phyloP scores from a whole-genome alignment of 2,113 vertebrate genomes.

The Peromyscus maniculatus region DNA sequence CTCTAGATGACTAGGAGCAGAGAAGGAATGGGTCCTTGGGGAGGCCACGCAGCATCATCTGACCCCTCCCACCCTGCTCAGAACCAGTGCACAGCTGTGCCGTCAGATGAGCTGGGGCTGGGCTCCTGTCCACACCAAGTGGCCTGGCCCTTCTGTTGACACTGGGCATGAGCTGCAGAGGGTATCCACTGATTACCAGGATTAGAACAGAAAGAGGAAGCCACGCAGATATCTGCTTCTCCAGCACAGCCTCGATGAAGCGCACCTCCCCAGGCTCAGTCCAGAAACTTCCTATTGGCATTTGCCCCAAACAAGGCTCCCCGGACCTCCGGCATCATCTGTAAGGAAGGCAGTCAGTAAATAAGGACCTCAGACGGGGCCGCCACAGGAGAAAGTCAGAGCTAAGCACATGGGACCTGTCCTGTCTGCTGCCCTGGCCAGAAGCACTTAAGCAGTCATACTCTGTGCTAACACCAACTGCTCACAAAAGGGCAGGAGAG shows the following conservation, averaged over 20 bases:
- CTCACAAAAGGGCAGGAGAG: background rate
- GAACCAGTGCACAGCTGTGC: background rate
- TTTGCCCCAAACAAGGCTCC: slow-evolving; percentile 95
- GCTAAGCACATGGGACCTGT: background rate
- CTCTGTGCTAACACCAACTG: background rate
- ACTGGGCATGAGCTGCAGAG: slow-evolving; percentile 76
- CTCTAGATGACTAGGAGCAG: background rate
- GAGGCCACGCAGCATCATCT: background rate
- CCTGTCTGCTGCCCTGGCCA: background rate
- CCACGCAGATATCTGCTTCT: slow-evolving; percentile 20
- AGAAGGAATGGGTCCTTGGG: background rate
- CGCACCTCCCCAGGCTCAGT: slow-evolving; percentile 88
- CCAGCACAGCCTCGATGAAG: slow-evolving; percentile 71
- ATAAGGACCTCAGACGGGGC: background rate
- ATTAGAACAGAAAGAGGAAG: slow-evolving; percentile 61
- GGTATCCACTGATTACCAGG: slow-evolving; percentile 77
- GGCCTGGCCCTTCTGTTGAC: slow-evolving; percentile 68
- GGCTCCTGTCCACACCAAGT: slow-evolving; percentile 58
- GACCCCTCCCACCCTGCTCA: background rate
- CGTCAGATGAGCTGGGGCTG: slow-evolving; percentile 40
- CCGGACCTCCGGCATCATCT: slow-evolving; percentile 99
- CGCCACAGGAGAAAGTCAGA: background rate
- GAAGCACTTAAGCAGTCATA: background rate
- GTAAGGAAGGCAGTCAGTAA: slow-evolving; percentile 70
- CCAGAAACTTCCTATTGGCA: slow-evolving; percentile 95